Evolutionary conservation across 1,140 invertebrate species (phyloP), one percentile per base, ranked within the genome.

Genomic region (Drosophila arawakana): DNA sequence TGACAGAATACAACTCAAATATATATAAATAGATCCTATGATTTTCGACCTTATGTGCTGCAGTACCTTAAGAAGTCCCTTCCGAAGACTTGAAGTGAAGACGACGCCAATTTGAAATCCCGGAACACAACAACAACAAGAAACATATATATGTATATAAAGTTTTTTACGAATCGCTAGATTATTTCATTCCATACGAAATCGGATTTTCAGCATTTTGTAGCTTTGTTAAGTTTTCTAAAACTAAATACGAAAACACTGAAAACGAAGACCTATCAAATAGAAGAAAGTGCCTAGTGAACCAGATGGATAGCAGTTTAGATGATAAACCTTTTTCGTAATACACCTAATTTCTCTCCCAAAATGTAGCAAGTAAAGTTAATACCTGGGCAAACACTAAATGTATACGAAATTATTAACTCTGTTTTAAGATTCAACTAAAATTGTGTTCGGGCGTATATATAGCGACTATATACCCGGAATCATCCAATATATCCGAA

Each of bases 261-360:
- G 15, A 21, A 52, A 52, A 9, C 25, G 37, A 61, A 49, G 13
- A 65, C 62, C 63, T 76, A 69, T 70, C 44, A 70, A 49, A 76
- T 68, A 85, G 82, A 79, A 66, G 66, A 81, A 86, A 86, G 83
- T 86, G 83, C 83, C 83, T 86, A 86, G 83, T 52, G 63, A 88
- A 80, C 39, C 65, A 73, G 59, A 21, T 54, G 46, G 61, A 30
- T 65, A 81, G 60, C 63, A 57, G 61, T 77, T 70, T 84, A 62
- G 49, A 71, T 57, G 39, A 34, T 15, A 46, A 59, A 55, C 35
- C 1, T 21, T 35, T 63, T 34, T 52, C 61, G 39, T 30, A 54
- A 54, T 54, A 43, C 37, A 35, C 15, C 50, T 47, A 30, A 71
- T 61, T 58, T 73, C 21, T 63, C 39, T 46, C 25, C 39, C 25